Evolutionary conservation across 2,113 vertebrate species (phyloP), one percentile per base, ranked within the genome.

Genomic region (Pardalotus punctatus): DNA sequence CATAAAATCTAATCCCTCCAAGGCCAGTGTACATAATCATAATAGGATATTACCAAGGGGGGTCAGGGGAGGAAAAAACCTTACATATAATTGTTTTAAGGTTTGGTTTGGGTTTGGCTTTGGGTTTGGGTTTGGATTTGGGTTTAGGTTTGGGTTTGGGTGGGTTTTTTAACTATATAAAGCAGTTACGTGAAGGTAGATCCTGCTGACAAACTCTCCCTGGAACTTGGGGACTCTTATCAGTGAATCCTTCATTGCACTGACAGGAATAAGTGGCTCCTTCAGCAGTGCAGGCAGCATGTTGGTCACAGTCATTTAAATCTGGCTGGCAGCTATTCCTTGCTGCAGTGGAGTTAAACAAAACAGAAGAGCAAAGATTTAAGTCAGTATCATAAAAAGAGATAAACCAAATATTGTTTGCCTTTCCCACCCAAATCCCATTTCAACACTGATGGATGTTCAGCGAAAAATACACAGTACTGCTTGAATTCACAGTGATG

Each of bases 131-230:
- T 4, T 31, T 15, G 42, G 42, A 13, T 42, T 42, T 15, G 42
- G 42, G 14, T 42, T 42, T 15, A 13, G 42, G 14, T 42, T 73
- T 56, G 16, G 29, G 12, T 48, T 71, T 10, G 9, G 5, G 56
- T 54, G 16, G 21, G 11, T 45, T 86, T 61, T 69, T 2, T 50
- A 33, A 7, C 31, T 43, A 61, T 16, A 42, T 56, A 56, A 95
- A 82, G 29, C 27, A 51, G 7, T 83, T 95, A 92, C 47, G 1
- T 76, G 89, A 47, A 65, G 71, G 40, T 60, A 17, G 45, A 36
- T 89, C 43, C 72, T 62, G 70, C 54, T 33, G 70, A 84, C 97
- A 97, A 33, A 42, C 42, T 95, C 65, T 92, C 16, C 97, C 97
- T 53, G 96, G 95, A 64, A 85, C 77, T 15, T 0, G 27, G 10